phyloP scores from a whole-genome alignment of 1,140 invertebrate species.

The Geopemphigus sp. region DNA sequence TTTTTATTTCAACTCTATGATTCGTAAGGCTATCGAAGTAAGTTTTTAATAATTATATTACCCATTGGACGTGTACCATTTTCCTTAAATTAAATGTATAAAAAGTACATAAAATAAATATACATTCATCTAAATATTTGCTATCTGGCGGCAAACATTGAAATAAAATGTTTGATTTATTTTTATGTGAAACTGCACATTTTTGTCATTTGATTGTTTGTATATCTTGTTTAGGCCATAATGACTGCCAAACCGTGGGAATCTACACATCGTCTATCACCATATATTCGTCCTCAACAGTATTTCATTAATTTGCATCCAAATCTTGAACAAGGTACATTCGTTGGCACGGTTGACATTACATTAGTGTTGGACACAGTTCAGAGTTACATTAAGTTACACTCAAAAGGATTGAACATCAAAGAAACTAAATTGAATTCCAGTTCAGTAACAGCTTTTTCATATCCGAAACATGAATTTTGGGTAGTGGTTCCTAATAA shows the following conservation, averaged over 20 bases:
- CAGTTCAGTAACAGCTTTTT: conserved; percentile 54
- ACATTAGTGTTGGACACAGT: conserved; percentile 61
- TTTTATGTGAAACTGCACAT: not conserved
- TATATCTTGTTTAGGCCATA: conserved; percentile 20
- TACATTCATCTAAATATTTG: not conserved
- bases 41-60: not conserved
- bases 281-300: conserved; percentile 65
- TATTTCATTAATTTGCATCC: conserved; percentile 76
- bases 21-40: conserved; percentile 2
- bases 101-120: not conserved
- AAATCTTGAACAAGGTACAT: conserved; percentile 67
- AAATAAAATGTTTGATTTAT: not conserved
- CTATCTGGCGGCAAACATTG: not conserved
- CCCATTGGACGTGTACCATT: not conserved
- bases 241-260: conserved; percentile 52
- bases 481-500: conserved; percentile 63
- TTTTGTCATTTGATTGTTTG: not conserved
- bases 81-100: not conserved
- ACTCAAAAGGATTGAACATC: conserved; percentile 67
- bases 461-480: conserved; percentile 64
- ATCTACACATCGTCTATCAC: conserved; percentile 63
- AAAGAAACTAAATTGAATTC: conserved; percentile 51
- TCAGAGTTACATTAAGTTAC: conserved; percentile 67
- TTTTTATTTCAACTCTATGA: conserved; percentile 1
- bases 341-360: conserved; percentile 72